Evolutionary conservation across 2,888 invertebrate species (phyloP).

Genomic region (Aphodius granarius): DNA sequence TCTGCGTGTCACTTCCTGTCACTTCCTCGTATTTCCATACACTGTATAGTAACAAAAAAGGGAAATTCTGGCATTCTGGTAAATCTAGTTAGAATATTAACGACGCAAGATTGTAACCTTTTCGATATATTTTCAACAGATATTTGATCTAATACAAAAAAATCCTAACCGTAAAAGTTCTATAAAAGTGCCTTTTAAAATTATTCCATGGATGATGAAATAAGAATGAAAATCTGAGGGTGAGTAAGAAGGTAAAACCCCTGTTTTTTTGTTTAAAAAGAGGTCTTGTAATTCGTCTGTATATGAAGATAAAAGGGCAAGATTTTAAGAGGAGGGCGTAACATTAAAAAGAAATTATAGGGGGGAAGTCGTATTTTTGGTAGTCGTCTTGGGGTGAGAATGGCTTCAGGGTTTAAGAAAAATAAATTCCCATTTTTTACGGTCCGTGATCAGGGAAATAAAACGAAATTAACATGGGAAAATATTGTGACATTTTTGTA

Average conservation of each 20-base stretch:
- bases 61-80: too few species aligned
- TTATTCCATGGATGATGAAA: neutral
- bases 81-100: too few species aligned
- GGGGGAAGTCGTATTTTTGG: neutral
- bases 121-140: too few species aligned
- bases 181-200: neutral
- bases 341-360: neutral
- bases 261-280: neutral
- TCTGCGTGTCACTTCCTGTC: too few species aligned
- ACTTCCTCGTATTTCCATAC: too few species aligned
- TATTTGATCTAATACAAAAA: too few species aligned
- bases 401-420: neutral
- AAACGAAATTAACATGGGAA: constrained; percentile 21
- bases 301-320: neutral
- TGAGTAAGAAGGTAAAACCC: neutral
- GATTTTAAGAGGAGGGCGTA: neutral
- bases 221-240: neutral
- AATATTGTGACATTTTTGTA: constrained; percentile 23
- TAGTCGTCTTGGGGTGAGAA: neutral
- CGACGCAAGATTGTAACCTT: too few species aligned
- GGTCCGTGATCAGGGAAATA: constrained; percentile 17
- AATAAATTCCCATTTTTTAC: constrained; percentile 21
- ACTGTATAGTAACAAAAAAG: too few species aligned
- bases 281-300: neutral
- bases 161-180: neutral